Evolutionary conservation across 2,888 invertebrate genomes (phyloP), one percentile per base, ranked within the genome.

Genomic region (Camptogramma bilineatum): DNA sequence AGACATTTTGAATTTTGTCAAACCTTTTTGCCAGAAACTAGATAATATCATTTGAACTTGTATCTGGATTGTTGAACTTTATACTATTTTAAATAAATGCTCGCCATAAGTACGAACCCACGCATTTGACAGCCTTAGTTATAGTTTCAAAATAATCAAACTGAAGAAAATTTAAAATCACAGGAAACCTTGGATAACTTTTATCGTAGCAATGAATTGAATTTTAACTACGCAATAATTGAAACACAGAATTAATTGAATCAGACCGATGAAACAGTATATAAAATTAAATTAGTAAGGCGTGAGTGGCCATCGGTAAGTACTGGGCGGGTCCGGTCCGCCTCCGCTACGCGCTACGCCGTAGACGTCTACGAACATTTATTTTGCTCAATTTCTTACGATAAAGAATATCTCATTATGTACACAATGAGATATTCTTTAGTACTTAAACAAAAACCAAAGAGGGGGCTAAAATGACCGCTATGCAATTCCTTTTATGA

Each of bases 311-410:
- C 64, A 69, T 51, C 59, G 58, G 69, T 59, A 68, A 72, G 70
- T 68, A 73, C 77, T 84, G 87, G 87, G 87, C 87, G 86, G 79
- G 69, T 68, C 79, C 47, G 62, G 44, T 58, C 62, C 64, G 67
- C 68, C 69, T 64, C 50, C 60, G 70, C 79, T 81, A 80, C 81
- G 80, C 68, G 72, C 83, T 84, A 85, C 84, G 85, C 24, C 85
- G 83, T 86, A 86, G 83, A 62, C 46, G 61, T 62, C 65, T 66
- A 66, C 65, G 62, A 51, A 54, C 42, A 17, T 50, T 28, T 60
- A 16, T 53, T 21, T 16, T 16, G 1, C 16, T 42, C 7, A 44
- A 16, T 44, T 17, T 16, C n/a, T 16, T 16, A 44, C 44, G 4
- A 17, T 3, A 16, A 16, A 44, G 34, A 39, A 39, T 13, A 39